Percentiles rank a stretch among this genome's conserved stretches.
Conservation (phyloP, 2,797 vertebrate species). For the Schizothorax lantsangensis region DNA sequence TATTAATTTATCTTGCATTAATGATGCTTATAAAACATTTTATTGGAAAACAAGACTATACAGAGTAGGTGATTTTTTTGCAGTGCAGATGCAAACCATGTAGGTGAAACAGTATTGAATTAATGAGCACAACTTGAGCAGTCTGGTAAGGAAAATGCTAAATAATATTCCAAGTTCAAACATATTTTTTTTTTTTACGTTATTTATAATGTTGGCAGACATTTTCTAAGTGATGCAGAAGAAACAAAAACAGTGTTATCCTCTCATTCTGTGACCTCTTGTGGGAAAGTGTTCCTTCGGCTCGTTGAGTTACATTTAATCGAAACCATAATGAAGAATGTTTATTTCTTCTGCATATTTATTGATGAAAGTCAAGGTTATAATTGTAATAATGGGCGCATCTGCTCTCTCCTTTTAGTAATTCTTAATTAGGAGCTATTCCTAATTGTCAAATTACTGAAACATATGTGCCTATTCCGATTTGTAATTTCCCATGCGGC, state of each 20-base stretch:
- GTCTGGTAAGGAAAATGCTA: neutral
- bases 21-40: neutral
- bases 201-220: constrained; percentile 7
- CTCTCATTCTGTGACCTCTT: constrained; percentile 27
- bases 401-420: constrained; percentile 42
- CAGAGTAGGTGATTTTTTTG: neutral
- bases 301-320: constrained; percentile 32
- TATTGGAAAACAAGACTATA: constrained; percentile 27
- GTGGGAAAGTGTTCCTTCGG: constrained; percentile 20
- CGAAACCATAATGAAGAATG: constrained; percentile 40
- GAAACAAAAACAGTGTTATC: constrained; percentile 9
- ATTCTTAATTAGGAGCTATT: constrained; percentile 53
- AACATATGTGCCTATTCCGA: constrained; percentile 57
- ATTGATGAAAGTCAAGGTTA: constrained; percentile 45
- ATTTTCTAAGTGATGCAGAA: neutral
- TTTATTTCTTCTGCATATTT: constrained; percentile 54
- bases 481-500: constrained; percentile 52
- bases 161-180: neutral
- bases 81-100: neutral
- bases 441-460: constrained; percentile 56
- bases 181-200: neutral
- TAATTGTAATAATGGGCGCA: constrained; percentile 47
- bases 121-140: constrained; percentile 4
- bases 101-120: constrained; percentile 8
- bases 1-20: neutral